phyloP scores from a whole-genome alignment of 2,113 vertebrate species.

The Agapornis roseicollis region DNA sequence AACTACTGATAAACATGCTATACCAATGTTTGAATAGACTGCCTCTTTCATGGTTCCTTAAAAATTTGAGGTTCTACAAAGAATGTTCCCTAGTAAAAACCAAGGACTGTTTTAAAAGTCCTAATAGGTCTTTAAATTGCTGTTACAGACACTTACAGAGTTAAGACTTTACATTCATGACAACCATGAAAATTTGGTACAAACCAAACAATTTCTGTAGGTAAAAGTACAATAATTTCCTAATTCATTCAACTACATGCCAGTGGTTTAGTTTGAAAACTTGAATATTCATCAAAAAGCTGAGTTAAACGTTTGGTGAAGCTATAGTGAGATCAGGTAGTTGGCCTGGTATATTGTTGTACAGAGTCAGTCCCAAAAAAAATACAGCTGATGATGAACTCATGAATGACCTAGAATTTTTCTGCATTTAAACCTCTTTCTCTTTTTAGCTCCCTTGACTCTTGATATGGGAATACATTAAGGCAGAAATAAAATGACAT shows the following conservation, averaged over 20 bases:
- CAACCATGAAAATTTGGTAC: background rate
- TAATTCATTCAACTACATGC: background rate
- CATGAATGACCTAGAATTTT: background rate
- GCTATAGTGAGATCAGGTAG: background rate
- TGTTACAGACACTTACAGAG: background rate
- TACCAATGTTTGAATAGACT: background rate
- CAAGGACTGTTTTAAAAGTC: background rate
- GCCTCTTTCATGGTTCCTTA: background rate
- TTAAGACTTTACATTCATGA: background rate
- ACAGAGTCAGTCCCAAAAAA: background rate
- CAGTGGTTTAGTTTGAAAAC: background rate
- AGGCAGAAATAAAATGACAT: background rate
- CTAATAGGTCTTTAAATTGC: background rate
- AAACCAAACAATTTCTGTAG: background rate
- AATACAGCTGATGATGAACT: background rate
- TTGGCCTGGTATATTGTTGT: background rate
- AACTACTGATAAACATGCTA: background rate
- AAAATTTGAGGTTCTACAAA: background rate
- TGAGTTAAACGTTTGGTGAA: background rate
- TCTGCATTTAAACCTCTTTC: background rate
- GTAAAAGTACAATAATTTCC: background rate
- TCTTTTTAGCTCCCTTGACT: background rate
- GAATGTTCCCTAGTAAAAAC: background rate
- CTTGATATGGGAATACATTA: rapidly evolving
- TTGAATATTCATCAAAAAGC: background rate